A percentile compares a stretch with the other conserved stretches of the same genome.
Conservation (phyloP, 1,140 invertebrate species). For the Drosophila teissieri region DNA sequence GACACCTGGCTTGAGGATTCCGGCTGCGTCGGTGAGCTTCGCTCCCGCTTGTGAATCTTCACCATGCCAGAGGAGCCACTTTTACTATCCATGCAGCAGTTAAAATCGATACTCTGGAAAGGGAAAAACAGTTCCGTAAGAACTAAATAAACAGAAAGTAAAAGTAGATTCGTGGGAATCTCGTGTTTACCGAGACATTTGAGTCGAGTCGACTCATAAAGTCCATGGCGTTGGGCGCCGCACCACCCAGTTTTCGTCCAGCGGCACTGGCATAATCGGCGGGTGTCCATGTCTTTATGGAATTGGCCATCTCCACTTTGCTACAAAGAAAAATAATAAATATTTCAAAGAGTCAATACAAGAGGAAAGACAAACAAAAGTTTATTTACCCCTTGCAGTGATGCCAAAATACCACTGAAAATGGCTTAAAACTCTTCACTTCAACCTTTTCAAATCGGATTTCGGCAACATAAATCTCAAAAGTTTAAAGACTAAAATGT, state of each 20-base stretch:
- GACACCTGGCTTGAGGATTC: constrained; percentile 12
- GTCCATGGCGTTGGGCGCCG: constrained; percentile 85
- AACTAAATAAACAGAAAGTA: background rate
- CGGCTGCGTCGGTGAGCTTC: constrained; percentile 51
- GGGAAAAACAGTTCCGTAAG: no score
- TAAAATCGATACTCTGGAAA: constrained; percentile 72
- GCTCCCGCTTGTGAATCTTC: constrained; percentile 77
- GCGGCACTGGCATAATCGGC: constrained; percentile 80
- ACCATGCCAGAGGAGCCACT: constrained; percentile 34
- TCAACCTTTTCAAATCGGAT: background rate
- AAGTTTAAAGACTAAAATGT: background rate
- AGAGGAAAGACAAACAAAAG: background rate
- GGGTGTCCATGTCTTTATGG: constrained; percentile 84
- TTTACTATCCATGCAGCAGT: constrained; percentile 28
- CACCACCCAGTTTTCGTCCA: constrained; percentile 67
- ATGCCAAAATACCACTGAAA: background rate
- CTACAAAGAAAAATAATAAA: constrained; percentile 26
- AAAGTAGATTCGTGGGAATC: background rate
- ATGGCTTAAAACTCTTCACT: background rate
- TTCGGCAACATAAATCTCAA: background rate
- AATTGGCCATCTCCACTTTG: constrained; percentile 85
- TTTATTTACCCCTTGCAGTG: background rate
- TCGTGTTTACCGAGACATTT: constrained; percentile 60
- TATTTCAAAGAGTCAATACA: background rate
- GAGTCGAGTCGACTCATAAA: constrained; percentile 86